A percentile compares a stretch with the other conserved stretches of the same genome.
phyloP scores from a whole-genome alignment of 2,113 vertebrate species.

The Sigmodon hispidus region DNA sequence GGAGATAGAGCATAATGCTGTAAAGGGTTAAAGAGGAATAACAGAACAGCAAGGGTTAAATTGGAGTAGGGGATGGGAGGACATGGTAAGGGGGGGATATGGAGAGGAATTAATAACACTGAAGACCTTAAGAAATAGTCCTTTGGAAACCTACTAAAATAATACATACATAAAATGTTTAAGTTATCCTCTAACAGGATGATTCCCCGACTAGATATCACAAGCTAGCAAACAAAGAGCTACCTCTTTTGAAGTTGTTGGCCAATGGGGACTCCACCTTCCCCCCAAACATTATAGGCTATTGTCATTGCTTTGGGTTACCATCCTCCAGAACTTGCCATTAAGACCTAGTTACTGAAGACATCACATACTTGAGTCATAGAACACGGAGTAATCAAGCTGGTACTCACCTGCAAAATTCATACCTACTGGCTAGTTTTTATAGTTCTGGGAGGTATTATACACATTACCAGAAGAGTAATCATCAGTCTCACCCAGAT shows the following conservation, averaged over 20 bases:
- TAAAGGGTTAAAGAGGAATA: background rate
- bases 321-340: background rate
- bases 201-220: background rate
- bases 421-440: background rate
- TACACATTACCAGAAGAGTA: background rate
- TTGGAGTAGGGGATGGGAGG: background rate
- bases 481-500: background rate
- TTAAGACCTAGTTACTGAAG: background rate
- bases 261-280: background rate
- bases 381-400: background rate
- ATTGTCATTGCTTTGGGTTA: background rate
- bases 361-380: background rate
- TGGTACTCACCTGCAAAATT: background rate
- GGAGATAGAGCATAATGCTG: background rate
- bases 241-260: background rate
- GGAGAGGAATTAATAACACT: background rate
- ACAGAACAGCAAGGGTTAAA: background rate
- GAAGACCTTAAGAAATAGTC: background rate
- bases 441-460: background rate
- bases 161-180: background rate
- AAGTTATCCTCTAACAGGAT: background rate
- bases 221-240: background rate
- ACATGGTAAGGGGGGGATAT: background rate
- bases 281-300: background rate
- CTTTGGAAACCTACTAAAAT: background rate